Percentiles rank a stretch among this genome's conserved stretches.
Evolutionary conservation across 2,888 invertebrate species (phyloP).

Genomic region (Andrena dorsata): DNA sequence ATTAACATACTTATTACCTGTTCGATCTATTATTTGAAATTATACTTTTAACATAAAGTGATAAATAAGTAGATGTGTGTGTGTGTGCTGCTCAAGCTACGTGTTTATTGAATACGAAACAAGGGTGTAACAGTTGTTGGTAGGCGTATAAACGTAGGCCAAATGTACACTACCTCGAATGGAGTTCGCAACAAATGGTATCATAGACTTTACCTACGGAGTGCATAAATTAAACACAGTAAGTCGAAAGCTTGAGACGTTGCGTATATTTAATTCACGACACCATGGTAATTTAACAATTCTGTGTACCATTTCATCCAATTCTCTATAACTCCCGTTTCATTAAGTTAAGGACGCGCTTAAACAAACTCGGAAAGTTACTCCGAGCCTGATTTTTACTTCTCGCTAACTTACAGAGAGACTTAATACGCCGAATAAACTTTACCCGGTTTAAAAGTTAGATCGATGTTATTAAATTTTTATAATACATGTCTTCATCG

Average conservation of each 20-base stretch:
- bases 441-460: slow-evolving; percentile 23
- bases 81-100: neutral
- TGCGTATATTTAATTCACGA: neutral
- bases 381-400: neutral
- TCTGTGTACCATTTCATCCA: neutral
- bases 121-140: slow-evolving; percentile 15
- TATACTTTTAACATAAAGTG: neutral
- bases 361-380: neutral
- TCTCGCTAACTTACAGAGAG: neutral
- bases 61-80: slow-evolving; percentile 8
- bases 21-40: too few species aligned
- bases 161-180: slow-evolving; percentile 1
- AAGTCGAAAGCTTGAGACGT: neutral
- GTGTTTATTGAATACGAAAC: slow-evolving; percentile 39
- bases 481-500: slow-evolving; percentile 19
- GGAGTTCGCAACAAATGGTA: slow-evolving; percentile 3
- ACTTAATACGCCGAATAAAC: slow-evolving; percentile 2
- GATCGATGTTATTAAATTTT: slow-evolving; percentile 33
- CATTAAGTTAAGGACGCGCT: neutral
- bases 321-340: neutral
- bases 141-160: slow-evolving; percentile 19
- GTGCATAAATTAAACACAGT: slow-evolving; percentile 3
- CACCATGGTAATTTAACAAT: neutral
- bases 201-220: neutral
- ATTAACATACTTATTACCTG: too few species aligned